Conservation (phyloP, 2,113 vertebrate genomes). For the Arenaria interpres region DNA sequence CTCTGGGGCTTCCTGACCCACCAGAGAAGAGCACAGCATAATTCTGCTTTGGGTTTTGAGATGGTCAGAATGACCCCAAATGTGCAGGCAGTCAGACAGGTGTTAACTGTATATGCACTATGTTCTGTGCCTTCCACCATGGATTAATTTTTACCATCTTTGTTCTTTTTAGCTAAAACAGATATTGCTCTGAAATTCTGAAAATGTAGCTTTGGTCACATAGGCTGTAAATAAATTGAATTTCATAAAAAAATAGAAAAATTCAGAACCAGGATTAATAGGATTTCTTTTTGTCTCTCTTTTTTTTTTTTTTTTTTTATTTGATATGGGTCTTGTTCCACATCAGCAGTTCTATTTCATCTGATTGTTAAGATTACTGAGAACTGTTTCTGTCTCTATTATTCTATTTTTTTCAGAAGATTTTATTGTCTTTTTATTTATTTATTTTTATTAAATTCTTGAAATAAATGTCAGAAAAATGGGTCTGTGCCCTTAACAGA, state of each 20-base stretch:
- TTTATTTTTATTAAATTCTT: background rate
- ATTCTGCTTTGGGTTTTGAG: background rate
- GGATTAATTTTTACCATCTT: background rate
- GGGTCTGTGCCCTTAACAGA: rapidly evolving
- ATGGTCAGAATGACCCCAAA: background rate
- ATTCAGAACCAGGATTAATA: background rate
- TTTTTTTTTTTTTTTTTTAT: background rate
- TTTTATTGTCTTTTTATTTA: background rate
- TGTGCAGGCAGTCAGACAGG: background rate
- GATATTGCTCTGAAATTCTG: background rate
- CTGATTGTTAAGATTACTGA: background rate
- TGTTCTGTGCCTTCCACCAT: background rate
- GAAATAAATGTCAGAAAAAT: background rate
- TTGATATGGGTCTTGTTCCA: background rate
- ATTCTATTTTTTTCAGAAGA: background rate
- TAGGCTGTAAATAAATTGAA: background rate
- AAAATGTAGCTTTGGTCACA: background rate
- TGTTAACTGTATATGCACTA: background rate
- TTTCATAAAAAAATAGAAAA: background rate
- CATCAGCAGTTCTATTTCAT: background rate
- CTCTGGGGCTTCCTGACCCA: background rate
- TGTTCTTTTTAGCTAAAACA: background rate
- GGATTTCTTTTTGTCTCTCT: background rate
- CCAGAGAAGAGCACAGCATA: background rate
- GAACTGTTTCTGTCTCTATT: background rate